Percentiles rank a stretch among this genome's conserved stretches.
Conservation (phyloP, 2,797 vertebrate genomes). For the Cottoperca gobio region DNA sequence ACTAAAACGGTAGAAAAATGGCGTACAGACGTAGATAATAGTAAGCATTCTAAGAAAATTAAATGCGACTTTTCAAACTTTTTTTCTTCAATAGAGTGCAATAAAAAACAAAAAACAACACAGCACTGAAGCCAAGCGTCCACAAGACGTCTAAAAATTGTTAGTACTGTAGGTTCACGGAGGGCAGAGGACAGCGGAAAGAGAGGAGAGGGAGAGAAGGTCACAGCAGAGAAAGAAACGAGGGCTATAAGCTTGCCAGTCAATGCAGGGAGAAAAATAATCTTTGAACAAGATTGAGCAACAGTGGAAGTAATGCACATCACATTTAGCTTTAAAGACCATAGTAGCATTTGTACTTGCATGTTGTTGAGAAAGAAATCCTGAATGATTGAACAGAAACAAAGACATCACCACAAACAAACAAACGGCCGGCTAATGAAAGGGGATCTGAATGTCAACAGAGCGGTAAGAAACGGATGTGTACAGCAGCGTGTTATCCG, state of each 20-base stretch:
- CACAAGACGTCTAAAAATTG: constrained; percentile 94
- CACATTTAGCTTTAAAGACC: constrained; percentile 85
- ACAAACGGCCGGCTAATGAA: constrained; percentile 68
- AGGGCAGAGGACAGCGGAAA: constrained; percentile 83
- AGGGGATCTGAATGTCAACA: constrained; percentile 38
- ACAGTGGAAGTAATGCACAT: constrained; percentile 89
- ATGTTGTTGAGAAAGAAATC: constrained; percentile 70
- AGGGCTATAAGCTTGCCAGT: constrained; percentile 86
- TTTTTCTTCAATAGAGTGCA: constrained; percentile 89
- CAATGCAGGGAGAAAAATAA: constrained; percentile 79
- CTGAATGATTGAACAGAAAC: constrained; percentile 75
- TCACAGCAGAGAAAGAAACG: constrained; percentile 86
- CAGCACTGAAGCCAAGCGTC: constrained; percentile 95
- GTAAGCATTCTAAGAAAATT: constrained; percentile 85
- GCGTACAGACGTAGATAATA: constrained; percentile 73
- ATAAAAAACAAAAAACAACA: constrained; percentile 89
- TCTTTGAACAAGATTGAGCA: constrained; percentile 66
- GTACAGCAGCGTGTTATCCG: constrained; percentile 20
- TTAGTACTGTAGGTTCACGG: constrained; percentile 89
- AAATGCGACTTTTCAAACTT: constrained; percentile 75
- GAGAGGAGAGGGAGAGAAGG: constrained; percentile 83
- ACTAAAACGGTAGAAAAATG: constrained; percentile 89
- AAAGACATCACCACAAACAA: constrained; percentile 75
- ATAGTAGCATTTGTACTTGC: constrained; percentile 78
- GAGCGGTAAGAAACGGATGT: constrained; percentile 10